Percentiles rank a stretch among this genome's conserved stretches.
These are phyloP conservation scores for Ciona savignyi DNA, from an alignment of 23 tunicate genomes.

Conservation along the genomic window DNA sequence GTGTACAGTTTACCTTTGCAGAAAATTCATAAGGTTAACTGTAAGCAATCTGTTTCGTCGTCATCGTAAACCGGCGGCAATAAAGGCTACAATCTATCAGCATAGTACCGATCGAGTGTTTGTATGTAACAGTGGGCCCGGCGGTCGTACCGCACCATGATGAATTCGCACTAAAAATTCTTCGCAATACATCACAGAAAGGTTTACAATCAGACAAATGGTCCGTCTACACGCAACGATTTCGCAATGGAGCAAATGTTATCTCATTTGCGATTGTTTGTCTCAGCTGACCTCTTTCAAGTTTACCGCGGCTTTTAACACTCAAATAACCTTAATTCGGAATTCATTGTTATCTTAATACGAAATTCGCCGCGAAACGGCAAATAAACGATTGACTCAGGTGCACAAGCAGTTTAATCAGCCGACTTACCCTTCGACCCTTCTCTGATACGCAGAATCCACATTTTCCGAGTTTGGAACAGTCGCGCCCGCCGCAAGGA, in stretches of 20 bases:
- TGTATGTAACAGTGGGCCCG: neutral
- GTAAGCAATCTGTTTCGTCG: no score
- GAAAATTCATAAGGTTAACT: no score
- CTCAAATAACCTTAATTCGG: neutral
- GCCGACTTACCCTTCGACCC: slow-evolving; percentile 67
- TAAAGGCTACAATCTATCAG: slow-evolving; percentile 1
- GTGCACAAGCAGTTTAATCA: neutral
- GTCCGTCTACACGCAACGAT: neutral
- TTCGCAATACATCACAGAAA: neutral
- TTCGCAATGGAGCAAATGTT: no score
- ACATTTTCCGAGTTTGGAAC: slow-evolving; percentile 71
- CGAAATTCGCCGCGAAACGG: neutral
- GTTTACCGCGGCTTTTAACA: neutral
- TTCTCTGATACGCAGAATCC: slow-evolving; percentile 75
- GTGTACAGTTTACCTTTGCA: no score
- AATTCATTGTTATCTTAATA: neutral
- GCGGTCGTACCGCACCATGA: neutral
- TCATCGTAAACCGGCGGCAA: no score
- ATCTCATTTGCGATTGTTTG: no score
- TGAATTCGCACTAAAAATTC: neutral
- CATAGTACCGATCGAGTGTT: neutral
- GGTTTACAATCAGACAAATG: neutral
- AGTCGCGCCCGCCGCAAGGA: slow-evolving; percentile 77
- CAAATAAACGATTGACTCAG: neutral
- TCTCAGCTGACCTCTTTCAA: neutral